phyloP scores from a whole-genome alignment of 2,888 invertebrate genomes.

The Agrenia bidenticulata region DNA sequence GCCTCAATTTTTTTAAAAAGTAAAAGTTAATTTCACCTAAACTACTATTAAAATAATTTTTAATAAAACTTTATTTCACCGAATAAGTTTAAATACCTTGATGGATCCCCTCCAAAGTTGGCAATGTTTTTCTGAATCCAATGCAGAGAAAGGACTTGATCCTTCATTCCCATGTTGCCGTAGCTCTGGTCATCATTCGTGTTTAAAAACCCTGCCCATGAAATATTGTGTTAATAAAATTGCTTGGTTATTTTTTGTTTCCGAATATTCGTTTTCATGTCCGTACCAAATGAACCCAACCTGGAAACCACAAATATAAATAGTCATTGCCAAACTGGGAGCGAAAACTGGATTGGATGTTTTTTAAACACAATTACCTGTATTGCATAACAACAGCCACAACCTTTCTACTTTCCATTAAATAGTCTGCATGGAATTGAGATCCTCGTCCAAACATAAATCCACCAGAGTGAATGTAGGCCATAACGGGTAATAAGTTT shows the following conservation, averaged over 20 bases:
- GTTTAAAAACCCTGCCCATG: constrained; percentile 36
- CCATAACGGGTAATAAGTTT: constrained; percentile 35
- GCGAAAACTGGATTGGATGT: no score
- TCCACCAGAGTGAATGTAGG: constrained; percentile 39
- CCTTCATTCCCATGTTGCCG: constrained; percentile 35
- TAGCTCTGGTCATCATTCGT: constrained; percentile 27
- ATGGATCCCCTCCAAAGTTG: constrained; percentile 33
- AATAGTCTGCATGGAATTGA: constrained; percentile 35
- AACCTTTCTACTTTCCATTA: constrained; percentile 37
- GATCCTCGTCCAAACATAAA: constrained; percentile 46
- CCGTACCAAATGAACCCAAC: constrained; percentile 22
- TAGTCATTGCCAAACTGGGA: no score
- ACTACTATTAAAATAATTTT: no score
- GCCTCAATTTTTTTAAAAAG: no score
- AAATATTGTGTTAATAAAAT: no score
- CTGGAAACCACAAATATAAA: no score
- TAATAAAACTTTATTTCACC: no score
- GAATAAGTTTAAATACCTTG: background rate
- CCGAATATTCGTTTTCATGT: constrained; percentile 7
- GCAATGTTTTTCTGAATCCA: constrained; percentile 38
- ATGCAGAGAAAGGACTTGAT: constrained; percentile 29
- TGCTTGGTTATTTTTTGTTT: no score
- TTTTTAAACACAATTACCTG: no score
- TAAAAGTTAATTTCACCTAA: no score
- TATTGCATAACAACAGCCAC: constrained; percentile 36